Base-by-base conservation (phyloP, 2,888 invertebrate species). In the Acleris holmiana region DNA sequence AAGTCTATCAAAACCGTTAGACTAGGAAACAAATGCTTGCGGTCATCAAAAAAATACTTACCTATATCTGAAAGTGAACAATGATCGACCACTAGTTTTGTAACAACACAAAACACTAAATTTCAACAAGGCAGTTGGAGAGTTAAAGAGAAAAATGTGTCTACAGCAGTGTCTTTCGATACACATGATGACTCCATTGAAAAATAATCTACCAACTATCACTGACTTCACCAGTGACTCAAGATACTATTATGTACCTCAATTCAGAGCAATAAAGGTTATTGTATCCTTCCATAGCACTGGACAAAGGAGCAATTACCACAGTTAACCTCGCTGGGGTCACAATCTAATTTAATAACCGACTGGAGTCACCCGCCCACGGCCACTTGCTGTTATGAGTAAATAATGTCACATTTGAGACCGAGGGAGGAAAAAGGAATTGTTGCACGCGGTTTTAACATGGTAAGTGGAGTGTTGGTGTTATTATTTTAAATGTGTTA, bases 321-420 rank as follows among this genome's bases (percentile, higher is more conserved):
- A 69, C 72, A 82, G 84, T 87, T 84, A 86, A 87, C 85, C 84
- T 77, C 76, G 59, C 74, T 75, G 79, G 80, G 85, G 83, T 86
- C 87, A 86, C 86, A 83, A 82, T 84, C 76, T 88, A 86, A 88
- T 88, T 81, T 82, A 87, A 87, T 88, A 79, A 79, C 67, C 70
- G 58, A 70, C 63, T 51, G 64, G 58, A 49, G 61, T 56, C 66
- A 54, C 53, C 69, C 54, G 53, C 54, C 50, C 63, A 56, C 61
- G 47, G 23, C 53, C 64, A 58, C 58, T 64, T 56, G 46, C 29
- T 21, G 51, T 29, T 51, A 50, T 35, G 57, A 51, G 57, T 58
- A 53, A 57, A 63, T 57, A 35, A 63, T 58, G 57, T 47, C 62
- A 63, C 51, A 29, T 55, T 51, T 51, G 44, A 41, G 50, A 19